A percentile compares a stretch with the other conserved stretches of the same genome.
phyloP scores from a whole-genome alignment of 2,797 vertebrate species.

The Eulemur rubriventer region DNA sequence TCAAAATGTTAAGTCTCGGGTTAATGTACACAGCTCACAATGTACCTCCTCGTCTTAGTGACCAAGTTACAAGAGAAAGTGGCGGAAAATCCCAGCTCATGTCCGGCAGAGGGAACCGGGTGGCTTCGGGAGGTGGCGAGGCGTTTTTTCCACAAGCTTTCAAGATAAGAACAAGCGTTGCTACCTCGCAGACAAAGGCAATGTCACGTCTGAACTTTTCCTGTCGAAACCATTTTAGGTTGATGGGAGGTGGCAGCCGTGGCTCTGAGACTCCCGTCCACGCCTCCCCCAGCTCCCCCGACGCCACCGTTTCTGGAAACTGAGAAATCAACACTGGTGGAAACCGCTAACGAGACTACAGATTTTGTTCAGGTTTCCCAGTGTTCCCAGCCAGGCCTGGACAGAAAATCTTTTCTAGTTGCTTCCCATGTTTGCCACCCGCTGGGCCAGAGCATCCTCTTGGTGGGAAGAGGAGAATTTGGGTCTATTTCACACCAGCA shows the following conservation, averaged over 20 bases:
- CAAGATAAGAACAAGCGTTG: not conserved
- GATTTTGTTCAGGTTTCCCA: not conserved
- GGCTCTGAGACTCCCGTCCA: not conserved
- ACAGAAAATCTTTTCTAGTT: not conserved
- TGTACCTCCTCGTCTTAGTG: no score
- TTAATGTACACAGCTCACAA: not conserved
- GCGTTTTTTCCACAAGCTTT: not conserved
- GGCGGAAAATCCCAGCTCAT: not conserved
- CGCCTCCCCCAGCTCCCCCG: not conserved
- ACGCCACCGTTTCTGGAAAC: not conserved
- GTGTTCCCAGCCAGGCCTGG: not conserved
- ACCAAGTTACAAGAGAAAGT: not conserved
- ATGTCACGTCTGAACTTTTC: not conserved
- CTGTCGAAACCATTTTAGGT: not conserved
- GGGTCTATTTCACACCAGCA: not conserved
- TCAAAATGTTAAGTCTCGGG: not conserved
- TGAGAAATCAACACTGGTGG: not conserved
- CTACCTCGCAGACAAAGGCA: not conserved
- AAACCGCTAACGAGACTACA: not conserved
- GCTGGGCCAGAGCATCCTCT: not conserved
- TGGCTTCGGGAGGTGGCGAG: not conserved
- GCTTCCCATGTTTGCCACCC: not conserved
- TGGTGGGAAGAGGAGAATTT: not conserved
- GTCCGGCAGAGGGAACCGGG: not conserved
- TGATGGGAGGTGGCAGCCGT: not conserved